A percentile compares a stretch with the other conserved stretches of the same genome.
Evolutionary conservation across 2,797 vertebrate genomes (phyloP).

Genomic region (Denticeps clupeoides): DNA sequence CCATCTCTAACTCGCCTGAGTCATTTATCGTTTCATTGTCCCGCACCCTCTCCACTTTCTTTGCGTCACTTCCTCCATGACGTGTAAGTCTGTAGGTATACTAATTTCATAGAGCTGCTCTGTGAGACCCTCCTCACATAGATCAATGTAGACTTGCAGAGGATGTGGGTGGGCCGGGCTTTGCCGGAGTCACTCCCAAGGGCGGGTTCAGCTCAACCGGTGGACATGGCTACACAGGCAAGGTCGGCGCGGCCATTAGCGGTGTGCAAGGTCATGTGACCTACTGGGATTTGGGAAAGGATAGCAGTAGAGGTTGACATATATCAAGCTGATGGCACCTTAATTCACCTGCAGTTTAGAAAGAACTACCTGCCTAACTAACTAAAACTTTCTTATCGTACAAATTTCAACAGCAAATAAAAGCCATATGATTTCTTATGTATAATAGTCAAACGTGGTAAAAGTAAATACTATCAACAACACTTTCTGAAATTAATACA

Average conservation of each 20-base stretch:
- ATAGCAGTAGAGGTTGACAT: slow-evolving; percentile 49
- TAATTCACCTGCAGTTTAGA: slow-evolving; percentile 34
- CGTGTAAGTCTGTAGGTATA: slow-evolving; percentile 52
- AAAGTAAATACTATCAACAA: too few species aligned
- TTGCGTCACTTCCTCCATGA: slow-evolving; percentile 60
- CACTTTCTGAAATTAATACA: too few species aligned
- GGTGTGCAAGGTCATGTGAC: slow-evolving; percentile 52
- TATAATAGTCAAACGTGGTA: too few species aligned
- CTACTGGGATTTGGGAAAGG: slow-evolving; percentile 48
- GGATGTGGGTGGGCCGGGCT: slow-evolving; percentile 24
- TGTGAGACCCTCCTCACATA: slow-evolving; percentile 47
- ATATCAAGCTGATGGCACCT: slow-evolving; percentile 46
- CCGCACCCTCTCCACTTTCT: slow-evolving; percentile 41
- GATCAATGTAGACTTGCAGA: too few species aligned
- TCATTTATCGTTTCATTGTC: slow-evolving; percentile 34
- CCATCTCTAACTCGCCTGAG: slow-evolving; percentile 31
- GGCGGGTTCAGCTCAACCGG: slow-evolving; percentile 50
- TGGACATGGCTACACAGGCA: slow-evolving; percentile 46
- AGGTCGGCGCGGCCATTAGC: slow-evolving; percentile 47
- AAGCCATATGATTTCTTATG: too few species aligned
- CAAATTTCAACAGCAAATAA: too few species aligned
- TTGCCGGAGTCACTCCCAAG: slow-evolving; percentile 8
- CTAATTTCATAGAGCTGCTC: slow-evolving; percentile 56
- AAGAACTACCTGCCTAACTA: slow-evolving; percentile 1
- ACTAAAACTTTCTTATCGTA: too few species aligned